A percentile compares a stretch with the other conserved stretches of the same genome.
These are phyloP conservation scores for Stenoptilia bipunctidactyla DNA, from an alignment of 2,888 invertebrate species.

Conservation along the genomic window DNA sequence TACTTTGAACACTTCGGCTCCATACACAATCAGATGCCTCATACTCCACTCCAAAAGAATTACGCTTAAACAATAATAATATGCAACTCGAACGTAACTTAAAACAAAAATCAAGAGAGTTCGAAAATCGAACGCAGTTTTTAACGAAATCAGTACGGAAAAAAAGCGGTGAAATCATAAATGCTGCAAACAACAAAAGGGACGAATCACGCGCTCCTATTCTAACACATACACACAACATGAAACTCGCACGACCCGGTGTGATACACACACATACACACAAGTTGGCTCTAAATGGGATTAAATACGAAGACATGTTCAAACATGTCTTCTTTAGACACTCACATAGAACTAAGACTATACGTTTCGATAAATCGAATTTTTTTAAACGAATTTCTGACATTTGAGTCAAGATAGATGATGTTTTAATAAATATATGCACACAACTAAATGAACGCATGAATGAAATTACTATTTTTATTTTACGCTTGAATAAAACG, in stretches of 20 bases:
- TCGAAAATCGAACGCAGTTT: conserved; percentile 18
- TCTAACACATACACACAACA: conserved; percentile 24
- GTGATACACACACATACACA: no score
- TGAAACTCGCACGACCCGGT: conserved; percentile 7
- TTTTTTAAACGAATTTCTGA: no score
- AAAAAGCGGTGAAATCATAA: conserved; percentile 35
- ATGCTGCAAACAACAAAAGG: conserved; percentile 22
- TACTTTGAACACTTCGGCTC: conserved; percentile 5
- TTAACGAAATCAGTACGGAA: conserved; percentile 48
- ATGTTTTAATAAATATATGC: no score
- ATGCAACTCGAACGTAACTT: conserved; percentile 26
- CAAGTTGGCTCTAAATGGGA: no score
- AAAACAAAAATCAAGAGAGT: conserved; percentile 21
- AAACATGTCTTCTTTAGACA: no score
- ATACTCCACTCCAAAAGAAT: conserved; percentile 27
- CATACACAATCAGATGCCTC: conserved; percentile 17
- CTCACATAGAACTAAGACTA: no score
- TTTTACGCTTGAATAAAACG: no score
- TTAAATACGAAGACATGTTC: no score
- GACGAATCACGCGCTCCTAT: conserved; percentile 33
- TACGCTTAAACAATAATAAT: conserved; percentile 26
- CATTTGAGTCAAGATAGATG: no score
- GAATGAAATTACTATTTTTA: no score
- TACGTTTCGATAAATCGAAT: no score
- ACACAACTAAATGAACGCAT: no score